These are phyloP conservation scores for Rotaria magnacalcarata DNA, from an alignment of 2,888 invertebrate genomes.

Conservation along the genomic window DNA sequence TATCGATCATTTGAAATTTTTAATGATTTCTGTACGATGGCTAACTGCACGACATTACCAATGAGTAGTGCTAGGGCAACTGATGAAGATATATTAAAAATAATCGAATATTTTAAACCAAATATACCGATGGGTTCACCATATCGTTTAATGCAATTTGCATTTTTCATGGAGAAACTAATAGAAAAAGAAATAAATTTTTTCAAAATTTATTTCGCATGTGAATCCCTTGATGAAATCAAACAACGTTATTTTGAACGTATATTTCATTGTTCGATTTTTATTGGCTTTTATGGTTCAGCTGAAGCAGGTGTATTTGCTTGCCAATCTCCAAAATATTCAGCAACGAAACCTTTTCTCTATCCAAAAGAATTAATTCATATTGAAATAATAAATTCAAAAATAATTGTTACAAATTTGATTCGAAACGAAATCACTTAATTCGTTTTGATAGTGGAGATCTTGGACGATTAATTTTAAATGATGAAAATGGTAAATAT, in stretches of 20 bases:
- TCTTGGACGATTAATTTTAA: not conserved
- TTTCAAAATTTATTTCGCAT: not conserved
- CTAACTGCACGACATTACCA: not conserved
- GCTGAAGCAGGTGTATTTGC: not conserved
- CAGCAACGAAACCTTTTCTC: not conserved
- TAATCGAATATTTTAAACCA: not conserved
- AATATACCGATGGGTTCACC: not conserved
- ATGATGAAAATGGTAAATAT: not conserved
- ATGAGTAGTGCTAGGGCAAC: not conserved
- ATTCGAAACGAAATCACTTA: not conserved
- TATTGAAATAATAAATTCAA: not conserved
- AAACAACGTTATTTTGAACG: not conserved
- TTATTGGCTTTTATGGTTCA: not conserved
- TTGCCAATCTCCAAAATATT: not conserved
- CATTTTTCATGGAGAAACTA: not conserved
- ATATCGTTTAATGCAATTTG: slow-evolving; percentile 1
- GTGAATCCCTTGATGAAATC: not conserved
- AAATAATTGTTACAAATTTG: not conserved
- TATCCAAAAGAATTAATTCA: slow-evolving; percentile 21
- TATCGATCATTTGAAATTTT: not conserved
- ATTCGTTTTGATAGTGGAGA: not conserved
- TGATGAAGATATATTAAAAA: not conserved
- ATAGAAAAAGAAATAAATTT: not conserved
- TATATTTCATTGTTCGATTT: not conserved
- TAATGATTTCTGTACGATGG: not conserved